These are phyloP conservation scores for Podarcis lilfordi DNA, from an alignment of 2,797 vertebrate genomes.

Conservation along the genomic window DNA sequence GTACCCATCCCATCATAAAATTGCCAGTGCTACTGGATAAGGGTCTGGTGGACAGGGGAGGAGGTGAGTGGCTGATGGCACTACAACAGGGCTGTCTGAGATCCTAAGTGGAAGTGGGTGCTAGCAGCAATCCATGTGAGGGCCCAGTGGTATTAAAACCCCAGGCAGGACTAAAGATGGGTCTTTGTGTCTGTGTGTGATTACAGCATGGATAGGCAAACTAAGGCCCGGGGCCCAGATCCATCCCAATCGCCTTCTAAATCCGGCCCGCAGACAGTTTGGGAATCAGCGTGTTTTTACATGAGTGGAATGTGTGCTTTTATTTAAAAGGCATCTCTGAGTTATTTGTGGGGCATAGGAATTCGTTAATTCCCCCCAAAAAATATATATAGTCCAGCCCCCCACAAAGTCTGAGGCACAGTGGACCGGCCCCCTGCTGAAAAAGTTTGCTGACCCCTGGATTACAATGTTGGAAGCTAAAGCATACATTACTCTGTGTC, in stretches of 20 bases:
- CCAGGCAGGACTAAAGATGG: neutral
- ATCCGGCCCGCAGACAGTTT: too few species aligned
- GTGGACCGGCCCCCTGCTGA: too few species aligned
- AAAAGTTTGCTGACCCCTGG: too few species aligned
- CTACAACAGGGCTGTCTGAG: neutral
- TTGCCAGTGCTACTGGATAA: neutral
- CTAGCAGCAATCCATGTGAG: neutral
- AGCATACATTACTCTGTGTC: constrained; percentile 26
- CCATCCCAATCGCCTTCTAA: too few species aligned
- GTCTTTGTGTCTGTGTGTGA: neutral
- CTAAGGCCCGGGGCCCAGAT: too few species aligned
- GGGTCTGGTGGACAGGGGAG: neutral
- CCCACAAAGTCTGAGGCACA: too few species aligned
- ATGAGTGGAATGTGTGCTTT: too few species aligned
- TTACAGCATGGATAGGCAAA: neutral
- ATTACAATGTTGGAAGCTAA: neutral
- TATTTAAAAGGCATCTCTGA: too few species aligned
- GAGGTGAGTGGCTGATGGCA: neutral
- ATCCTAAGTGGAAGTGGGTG: neutral
- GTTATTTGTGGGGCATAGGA: too few species aligned
- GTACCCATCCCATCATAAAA: neutral
- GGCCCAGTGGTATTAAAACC: neutral
- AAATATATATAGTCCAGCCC: too few species aligned
- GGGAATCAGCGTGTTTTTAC: too few species aligned
- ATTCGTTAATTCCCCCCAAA: too few species aligned